Evolutionary conservation across 2,888 invertebrate species (phyloP).

Genomic region (Erpobdella octoculata): DNA sequence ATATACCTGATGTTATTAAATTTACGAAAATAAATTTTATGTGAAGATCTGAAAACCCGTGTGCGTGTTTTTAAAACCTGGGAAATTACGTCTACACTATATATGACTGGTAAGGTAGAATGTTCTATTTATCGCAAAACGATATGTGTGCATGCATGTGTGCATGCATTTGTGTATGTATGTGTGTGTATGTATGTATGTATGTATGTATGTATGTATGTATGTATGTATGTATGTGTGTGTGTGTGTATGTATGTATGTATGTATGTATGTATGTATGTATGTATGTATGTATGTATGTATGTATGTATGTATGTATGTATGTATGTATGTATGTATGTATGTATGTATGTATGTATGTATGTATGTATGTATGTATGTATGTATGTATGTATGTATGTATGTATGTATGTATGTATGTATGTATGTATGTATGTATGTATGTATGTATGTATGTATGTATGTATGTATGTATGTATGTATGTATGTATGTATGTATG

Average conservation of each 20-base stretch:
- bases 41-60: no score
- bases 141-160: slow-evolving; percentile 7
- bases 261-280: slow-evolving; percentile 21
- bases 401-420: not conserved
- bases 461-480: no score
- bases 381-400: not conserved
- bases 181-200: no score
- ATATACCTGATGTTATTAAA: no score
- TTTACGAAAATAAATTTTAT: no score
- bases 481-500: no score
- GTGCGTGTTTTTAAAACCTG: no score
- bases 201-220: no score
- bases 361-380: slow-evolving; percentile 9
- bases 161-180: slow-evolving; percentile 20
- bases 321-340: not conserved
- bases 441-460: no score
- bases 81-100: not conserved
- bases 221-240: not conserved
- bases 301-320: slow-evolving; percentile 6
- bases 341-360: slow-evolving; percentile 19
- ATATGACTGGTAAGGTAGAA: not conserved
- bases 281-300: slow-evolving; percentile 21
- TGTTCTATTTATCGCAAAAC: not conserved
- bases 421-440: no score
- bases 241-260: not conserved